A percentile compares a stretch with the other conserved stretches of the same genome.
Conservation (phyloP, 1,140 invertebrate genomes). For the Heliconius congener region DNA sequence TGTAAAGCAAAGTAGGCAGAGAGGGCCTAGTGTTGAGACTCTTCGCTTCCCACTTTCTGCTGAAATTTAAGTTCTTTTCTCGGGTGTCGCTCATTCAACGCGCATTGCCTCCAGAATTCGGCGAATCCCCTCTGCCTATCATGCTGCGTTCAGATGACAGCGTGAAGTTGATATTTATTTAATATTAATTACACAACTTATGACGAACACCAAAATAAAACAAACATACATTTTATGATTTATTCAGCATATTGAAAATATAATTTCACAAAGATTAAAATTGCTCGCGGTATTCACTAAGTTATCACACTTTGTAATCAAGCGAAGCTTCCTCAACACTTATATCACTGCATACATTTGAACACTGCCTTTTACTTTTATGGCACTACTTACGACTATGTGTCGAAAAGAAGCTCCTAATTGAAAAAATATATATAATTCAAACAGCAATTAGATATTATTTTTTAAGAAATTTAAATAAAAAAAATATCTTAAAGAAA, state of each 20-base stretch:
- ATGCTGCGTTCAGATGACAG: too few species aligned
- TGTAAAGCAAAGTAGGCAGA: too few species aligned
- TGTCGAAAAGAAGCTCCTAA: slow-evolving; percentile 20
- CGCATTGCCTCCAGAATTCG: too few species aligned
- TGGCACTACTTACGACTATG: slow-evolving; percentile 43
- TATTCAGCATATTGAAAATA: slow-evolving; percentile 65
- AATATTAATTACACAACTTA: too few species aligned
- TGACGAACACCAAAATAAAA: slow-evolving; percentile 23
- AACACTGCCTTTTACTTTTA: slow-evolving; percentile 39
- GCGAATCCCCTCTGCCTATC: too few species aligned
- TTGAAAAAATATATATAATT: not conserved
- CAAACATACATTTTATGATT: slow-evolving; percentile 40
- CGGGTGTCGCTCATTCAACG: too few species aligned
- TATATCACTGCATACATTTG: slow-evolving; percentile 31
- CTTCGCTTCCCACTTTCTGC: too few species aligned
- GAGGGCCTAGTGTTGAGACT: too few species aligned
- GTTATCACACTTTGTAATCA: slow-evolving; percentile 55
- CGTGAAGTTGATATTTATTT: too few species aligned
- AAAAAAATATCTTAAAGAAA: not conserved
- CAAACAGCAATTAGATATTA: not conserved
- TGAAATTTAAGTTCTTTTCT: too few species aligned
- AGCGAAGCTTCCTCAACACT: slow-evolving; percentile 47
- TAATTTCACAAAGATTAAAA: slow-evolving; percentile 57
- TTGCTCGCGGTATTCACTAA: slow-evolving; percentile 38
- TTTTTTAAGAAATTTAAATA: not conserved